phyloP scores from a whole-genome alignment of 2,797 vertebrate genomes.

The Borostomias antarcticus region DNA sequence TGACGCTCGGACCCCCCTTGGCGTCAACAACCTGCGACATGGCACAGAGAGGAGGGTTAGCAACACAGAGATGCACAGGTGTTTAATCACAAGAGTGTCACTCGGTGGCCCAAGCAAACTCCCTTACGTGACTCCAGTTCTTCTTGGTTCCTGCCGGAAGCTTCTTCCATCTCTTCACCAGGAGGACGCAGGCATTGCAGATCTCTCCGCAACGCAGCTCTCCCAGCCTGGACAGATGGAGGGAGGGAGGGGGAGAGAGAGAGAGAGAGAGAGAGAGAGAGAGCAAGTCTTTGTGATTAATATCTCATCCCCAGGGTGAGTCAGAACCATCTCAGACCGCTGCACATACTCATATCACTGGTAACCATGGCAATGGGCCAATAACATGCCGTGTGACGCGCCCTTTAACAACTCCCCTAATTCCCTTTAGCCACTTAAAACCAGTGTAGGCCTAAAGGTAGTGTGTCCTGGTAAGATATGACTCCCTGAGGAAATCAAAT shows the following conservation, averaged over 20 bases:
- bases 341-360: conserved; percentile 4
- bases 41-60: conserved; percentile 35
- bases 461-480: neutral
- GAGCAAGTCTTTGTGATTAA: neutral
- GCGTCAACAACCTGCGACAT: conserved; percentile 91
- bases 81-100: no score
- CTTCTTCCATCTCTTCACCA: conserved; percentile 99
- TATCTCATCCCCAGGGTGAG: neutral
- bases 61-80: no score
- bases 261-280: neutral
- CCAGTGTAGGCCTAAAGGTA: neutral
- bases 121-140: conserved; percentile 97
- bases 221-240: conserved; percentile 71
- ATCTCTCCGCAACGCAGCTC: conserved; percentile 94
- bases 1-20: conserved; percentile 92
- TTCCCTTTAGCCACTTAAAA: neutral
- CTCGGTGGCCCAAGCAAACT: no score
- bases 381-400: neutral
- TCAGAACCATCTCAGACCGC: neutral
- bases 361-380: conserved; percentile 12
- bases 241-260: neutral
- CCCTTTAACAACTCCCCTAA: neutral
- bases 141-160: conserved; percentile 97
- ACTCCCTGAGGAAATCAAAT: neutral
- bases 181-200: conserved; percentile 96